A percentile compares a stretch with the other conserved stretches of the same genome.
Evolutionary conservation across 2,797 vertebrate species (phyloP).

Genomic region (Paedocypris micromegethes): DNA sequence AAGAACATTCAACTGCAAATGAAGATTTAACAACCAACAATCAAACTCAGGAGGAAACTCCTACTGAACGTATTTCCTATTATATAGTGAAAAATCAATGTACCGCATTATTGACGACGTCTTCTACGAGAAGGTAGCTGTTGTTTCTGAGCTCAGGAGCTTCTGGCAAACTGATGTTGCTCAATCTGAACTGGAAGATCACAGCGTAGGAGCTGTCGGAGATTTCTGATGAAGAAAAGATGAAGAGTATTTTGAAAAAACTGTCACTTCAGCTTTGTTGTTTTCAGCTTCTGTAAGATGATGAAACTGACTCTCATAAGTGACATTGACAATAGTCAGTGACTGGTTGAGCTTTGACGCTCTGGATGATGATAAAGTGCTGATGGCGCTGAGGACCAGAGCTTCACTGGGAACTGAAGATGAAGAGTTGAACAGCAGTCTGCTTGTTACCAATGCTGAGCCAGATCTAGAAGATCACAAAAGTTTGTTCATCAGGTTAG

Average conservation of each 20-base stretch:
- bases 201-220: background rate
- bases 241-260: too few relatives aligned
- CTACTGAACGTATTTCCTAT: background rate
- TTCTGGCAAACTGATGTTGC: slow-evolving; percentile 5
- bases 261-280: too few relatives aligned
- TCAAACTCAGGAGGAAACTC: background rate
- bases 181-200: background rate
- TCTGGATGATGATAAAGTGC: background rate
- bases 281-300: too few relatives aligned
- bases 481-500: background rate
- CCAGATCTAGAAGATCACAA: background rate
- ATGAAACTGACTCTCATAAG: slow-evolving; percentile 13
- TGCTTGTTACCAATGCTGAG: slow-evolving; percentile 10
- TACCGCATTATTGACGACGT: background rate
- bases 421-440: slow-evolving; percentile 25
- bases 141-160: background rate
- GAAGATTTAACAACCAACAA: background rate
- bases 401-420: slow-evolving; percentile 15
- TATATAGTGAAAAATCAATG: background rate
- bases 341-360: slow-evolving; percentile 4
- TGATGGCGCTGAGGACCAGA: background rate
- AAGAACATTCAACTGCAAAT: slow-evolving; percentile 9
- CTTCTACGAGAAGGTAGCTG: background rate
- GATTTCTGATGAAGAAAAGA: background rate
- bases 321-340: slow-evolving; percentile 4